Evolutionary conservation across 1,140 invertebrate genomes (phyloP).

Genomic region (Oreohelix idahoensis): DNA sequence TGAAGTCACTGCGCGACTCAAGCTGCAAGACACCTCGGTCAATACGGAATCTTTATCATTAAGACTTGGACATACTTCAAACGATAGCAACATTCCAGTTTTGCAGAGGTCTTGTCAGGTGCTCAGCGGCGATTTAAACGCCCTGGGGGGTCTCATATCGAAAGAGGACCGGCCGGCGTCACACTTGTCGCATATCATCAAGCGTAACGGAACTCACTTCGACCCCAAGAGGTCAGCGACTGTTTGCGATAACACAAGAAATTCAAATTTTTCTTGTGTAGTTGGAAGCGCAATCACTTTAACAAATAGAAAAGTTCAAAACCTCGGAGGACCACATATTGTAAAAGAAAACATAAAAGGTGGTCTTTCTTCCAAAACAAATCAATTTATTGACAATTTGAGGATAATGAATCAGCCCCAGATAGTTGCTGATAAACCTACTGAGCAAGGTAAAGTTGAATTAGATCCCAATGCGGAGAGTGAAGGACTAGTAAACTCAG

Average conservation of each 20-base stretch:
- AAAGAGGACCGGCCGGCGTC: neutral
- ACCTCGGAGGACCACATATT: neutral
- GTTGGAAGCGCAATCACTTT: neutral
- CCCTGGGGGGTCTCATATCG: neutral
- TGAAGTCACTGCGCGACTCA: slow-evolving; percentile 38
- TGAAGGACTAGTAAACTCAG: neutral
- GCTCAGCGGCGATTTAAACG: slow-evolving; percentile 17
- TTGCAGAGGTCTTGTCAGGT: neutral
- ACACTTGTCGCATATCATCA: slow-evolving; percentile 9
- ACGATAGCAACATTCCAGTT: neutral
- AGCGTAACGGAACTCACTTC: slow-evolving; percentile 11
- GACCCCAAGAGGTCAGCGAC: neutral
- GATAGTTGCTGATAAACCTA: slow-evolving; percentile 16
- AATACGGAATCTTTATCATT: neutral
- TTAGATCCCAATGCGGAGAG: too few species aligned
- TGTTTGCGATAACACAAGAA: neutral
- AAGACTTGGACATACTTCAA: neutral
- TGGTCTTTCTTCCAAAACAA: slow-evolving; percentile 12
- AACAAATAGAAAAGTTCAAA: neutral
- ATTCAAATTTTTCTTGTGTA: neutral
- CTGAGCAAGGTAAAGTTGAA: neutral
- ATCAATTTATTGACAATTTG: slow-evolving; percentile 32
- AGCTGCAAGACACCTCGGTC: slow-evolving; percentile 31
- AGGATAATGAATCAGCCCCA: slow-evolving; percentile 37
- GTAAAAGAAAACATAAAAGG: neutral